phyloP scores from a whole-genome alignment of 2,888 invertebrate species.

The Cerastis rubricosa region DNA sequence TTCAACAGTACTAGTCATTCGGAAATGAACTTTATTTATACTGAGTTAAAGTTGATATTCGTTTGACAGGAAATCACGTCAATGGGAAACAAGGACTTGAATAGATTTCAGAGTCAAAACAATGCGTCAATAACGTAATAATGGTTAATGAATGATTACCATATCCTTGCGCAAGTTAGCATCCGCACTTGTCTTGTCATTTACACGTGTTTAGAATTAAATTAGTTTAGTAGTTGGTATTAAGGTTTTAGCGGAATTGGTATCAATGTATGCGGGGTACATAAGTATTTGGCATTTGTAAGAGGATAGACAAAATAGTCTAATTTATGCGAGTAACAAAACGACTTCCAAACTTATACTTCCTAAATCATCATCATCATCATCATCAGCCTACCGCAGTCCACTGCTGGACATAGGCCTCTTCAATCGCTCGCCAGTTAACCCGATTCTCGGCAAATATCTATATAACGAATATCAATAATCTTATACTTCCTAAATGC shows the following conservation, averaged over 20 bases:
- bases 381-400: no score
- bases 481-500: no score
- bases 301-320: background rate
- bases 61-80: background rate
- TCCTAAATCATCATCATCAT: no score
- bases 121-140: conserved; percentile 77
- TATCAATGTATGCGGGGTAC: conserved; percentile 31
- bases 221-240: background rate
- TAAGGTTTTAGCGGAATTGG: conserved; percentile 44
- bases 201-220: conserved; percentile 54
- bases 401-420: no score
- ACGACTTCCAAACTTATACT: background rate
- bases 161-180: conserved; percentile 65
- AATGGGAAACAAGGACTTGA: conserved; percentile 10
- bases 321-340: background rate
- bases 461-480: no score
- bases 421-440: no score
- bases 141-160: conserved; percentile 63
- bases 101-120: conserved; percentile 70
- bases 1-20: background rate
- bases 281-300: conserved; percentile 39
- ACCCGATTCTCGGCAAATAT: no score
- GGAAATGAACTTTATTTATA: background rate
- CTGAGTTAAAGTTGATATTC: background rate
- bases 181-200: conserved; percentile 59